These are phyloP conservation scores for Thalassoma bifasciatum DNA, from an alignment of 2,113 vertebrate species.

Conservation along the genomic window DNA sequence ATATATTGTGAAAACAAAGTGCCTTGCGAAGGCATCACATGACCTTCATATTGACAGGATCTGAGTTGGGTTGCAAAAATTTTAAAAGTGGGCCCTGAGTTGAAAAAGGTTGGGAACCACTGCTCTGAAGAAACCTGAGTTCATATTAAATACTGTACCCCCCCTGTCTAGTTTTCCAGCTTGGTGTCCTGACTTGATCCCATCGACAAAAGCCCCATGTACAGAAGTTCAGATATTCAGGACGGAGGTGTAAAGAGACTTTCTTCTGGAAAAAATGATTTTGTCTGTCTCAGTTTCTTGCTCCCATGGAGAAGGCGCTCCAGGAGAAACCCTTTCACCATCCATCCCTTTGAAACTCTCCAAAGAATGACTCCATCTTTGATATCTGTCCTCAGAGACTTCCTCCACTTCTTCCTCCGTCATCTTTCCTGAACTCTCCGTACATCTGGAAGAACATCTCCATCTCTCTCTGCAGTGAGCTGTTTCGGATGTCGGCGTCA, in stretches of 20 bases:
- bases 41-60: too few relatives aligned
- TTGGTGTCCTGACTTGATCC: neutral
- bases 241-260: neutral
- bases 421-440: constrained; percentile 63
- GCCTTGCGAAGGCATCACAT: too few relatives aligned
- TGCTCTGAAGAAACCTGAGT: neutral
- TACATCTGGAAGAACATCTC: constrained; percentile 85
- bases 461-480: constrained; percentile 83
- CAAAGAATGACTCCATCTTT: neutral
- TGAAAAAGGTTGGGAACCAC: too few relatives aligned
- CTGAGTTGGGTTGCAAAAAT: too few relatives aligned
- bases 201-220: too few relatives aligned
- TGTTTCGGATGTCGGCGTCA: constrained; percentile 83
- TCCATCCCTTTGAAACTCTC: neutral
- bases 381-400: constrained; percentile 48
- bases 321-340: neutral
- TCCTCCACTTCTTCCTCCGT: constrained; percentile 26
- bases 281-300: neutral
- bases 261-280: neutral
- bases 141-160: neutral
- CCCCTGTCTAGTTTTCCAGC: neutral
- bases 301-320: too few relatives aligned
- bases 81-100: too few relatives aligned
- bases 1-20: too few relatives aligned
- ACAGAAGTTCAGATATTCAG: neutral